Conservation (phyloP, 2,888 invertebrate species). For the Andrena bicolor region DNA sequence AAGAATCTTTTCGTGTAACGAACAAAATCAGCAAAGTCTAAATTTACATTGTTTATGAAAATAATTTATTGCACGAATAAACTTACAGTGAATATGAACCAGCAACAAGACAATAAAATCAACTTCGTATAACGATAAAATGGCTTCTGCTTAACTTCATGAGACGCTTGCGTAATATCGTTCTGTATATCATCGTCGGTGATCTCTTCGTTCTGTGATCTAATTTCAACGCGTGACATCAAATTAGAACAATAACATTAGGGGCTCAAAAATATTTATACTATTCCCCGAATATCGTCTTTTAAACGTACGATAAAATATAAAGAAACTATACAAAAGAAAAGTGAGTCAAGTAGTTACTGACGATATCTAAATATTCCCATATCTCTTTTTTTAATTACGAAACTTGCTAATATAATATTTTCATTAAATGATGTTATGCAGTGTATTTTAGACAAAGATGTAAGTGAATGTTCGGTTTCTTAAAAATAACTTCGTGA, state of each 20-base stretch:
- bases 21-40: too few species aligned
- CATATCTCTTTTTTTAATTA: too few species aligned
- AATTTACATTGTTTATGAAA: background rate
- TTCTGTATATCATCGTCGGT: constrained; percentile 54
- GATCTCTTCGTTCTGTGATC: constrained; percentile 13
- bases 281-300: too few species aligned
- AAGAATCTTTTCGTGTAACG: too few species aligned
- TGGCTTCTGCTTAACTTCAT: constrained; percentile 61
- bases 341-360: background rate
- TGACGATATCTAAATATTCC: too few species aligned
- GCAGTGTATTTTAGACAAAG: too few species aligned
- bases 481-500: too few species aligned
- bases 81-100: constrained; percentile 89
- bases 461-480: too few species aligned
- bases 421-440: too few species aligned
- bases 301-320: too few species aligned
- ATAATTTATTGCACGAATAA: background rate
- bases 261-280: too few species aligned
- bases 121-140: constrained; percentile 86
- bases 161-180: constrained; percentile 50
- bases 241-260: background rate
- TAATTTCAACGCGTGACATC: background rate
- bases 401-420: too few species aligned
- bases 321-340: background rate
- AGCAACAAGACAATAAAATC: constrained; percentile 87